Percentiles rank a stretch among this genome's conserved stretches.
These are phyloP conservation scores for Brachionus plicatilis DNA, from an alignment of 1,140 invertebrate genomes.

Conservation along the genomic window DNA sequence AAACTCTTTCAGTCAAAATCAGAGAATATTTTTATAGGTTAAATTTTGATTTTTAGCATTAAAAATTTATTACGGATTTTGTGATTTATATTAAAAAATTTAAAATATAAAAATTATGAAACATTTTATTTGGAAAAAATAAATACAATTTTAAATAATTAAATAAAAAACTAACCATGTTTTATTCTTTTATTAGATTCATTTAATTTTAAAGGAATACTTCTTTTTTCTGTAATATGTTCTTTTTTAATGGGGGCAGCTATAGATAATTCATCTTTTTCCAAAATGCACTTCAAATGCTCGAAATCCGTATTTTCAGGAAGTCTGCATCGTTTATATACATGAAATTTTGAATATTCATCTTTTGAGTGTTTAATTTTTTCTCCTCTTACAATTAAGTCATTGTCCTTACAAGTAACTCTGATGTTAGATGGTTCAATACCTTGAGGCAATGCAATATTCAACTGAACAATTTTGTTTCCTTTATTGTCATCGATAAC, in stretches of 20 bases:
- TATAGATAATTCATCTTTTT: not conserved
- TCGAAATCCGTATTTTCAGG: slow-evolving; percentile 34
- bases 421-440: slow-evolving; percentile 17
- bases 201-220: not conserved
- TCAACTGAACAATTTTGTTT: slow-evolving; percentile 1
- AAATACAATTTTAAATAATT: not conserved
- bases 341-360: not conserved
- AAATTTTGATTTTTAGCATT: too few species aligned
- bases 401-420: slow-evolving; percentile 30
- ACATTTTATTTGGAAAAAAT: not conserved
- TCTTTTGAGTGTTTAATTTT: not conserved
- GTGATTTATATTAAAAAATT: too few species aligned
- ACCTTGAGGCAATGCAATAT: not conserved
- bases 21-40: too few species aligned
- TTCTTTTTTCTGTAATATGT: not conserved
- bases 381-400: slow-evolving; percentile 16
- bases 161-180: not conserved
- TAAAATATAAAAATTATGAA: not conserved
- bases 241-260: not conserved
- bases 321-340: slow-evolving; percentile 5
- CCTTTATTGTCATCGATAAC: slow-evolving; percentile 5
- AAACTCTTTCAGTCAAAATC: too few species aligned
- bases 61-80: too few species aligned
- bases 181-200: not conserved
- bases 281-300: not conserved